Evolutionary conservation across 2,797 vertebrate species (phyloP).

Genomic region (Tokudaia muenninki): DNA sequence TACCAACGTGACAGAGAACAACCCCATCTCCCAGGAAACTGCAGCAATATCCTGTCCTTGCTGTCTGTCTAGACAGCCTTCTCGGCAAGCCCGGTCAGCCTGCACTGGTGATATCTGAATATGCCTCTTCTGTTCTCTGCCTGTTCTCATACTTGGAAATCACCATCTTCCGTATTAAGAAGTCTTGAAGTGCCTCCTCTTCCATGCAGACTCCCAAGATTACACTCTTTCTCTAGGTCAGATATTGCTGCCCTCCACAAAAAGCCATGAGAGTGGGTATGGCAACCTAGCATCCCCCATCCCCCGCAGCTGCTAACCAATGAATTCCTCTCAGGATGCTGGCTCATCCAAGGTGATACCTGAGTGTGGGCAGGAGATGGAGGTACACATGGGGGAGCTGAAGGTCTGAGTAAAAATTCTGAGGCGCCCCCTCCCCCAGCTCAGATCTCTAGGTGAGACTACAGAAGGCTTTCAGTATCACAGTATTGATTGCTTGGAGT

Average conservation of each 20-base stretch:
- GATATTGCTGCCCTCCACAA: neutral
- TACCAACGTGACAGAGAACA: neutral
- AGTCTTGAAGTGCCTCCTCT: neutral
- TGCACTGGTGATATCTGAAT: neutral
- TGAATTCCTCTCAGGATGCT: neutral
- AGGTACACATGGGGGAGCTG: neutral
- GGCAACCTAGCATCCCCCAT: neutral
- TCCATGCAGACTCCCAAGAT: neutral
- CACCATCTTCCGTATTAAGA: neutral
- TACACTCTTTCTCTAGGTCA: neutral
- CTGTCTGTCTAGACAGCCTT: neutral
- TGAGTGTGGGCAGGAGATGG: neutral
- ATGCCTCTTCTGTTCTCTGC: neutral
- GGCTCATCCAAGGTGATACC: neutral
- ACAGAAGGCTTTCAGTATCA: neutral
- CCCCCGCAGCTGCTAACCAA: neutral
- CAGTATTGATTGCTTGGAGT: fast-evolving
- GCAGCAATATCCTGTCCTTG: neutral
- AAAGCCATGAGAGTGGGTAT: neutral
- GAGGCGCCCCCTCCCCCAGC: neutral
- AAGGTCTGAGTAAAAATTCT: neutral
- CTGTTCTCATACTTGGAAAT: neutral
- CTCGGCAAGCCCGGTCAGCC: neutral
- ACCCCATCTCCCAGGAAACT: neutral
- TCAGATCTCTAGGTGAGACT: neutral